Base-by-base conservation (phyloP, 1,140 invertebrate species). In the Diorhabda elongata region DNA sequence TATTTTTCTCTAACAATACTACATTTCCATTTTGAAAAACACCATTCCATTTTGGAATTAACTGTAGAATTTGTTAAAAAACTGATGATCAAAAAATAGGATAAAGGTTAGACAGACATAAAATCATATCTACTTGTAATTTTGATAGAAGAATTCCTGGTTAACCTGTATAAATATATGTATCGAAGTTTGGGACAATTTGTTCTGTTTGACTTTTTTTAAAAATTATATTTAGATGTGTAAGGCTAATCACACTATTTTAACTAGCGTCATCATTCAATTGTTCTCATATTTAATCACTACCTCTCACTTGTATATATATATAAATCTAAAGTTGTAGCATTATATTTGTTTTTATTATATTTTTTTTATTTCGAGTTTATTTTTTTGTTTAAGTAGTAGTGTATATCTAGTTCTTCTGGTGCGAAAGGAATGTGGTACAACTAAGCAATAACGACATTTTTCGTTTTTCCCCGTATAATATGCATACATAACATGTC, bases 361-460 rank as follows among this genome's bases (percentile, higher is more conserved):
- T 41, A 43, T 42, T 43, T 61, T 58, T 47, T 56, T 58, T 65
- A 41, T 43, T 26, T 67, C 42, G 43, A 61, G 41, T 67, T 42
- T 9, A 67, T 7, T 44, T 44, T 63, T 11, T n/a, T 26, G 5
- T 60, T 61, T 71, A 60, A 67, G 64, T 72, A 63, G 61, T 67
- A 64, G 58, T 69, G 56, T 52, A 6, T 60, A 67, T 52, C 64
- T 67, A 59, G 42, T 52, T 65, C 58, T 60, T 60, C 65, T 44
- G 57, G 65, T 67, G 58, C 45, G 65, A 67, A 11, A 66, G 65
- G 63, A 72, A 67, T 72, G 70, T 77, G 76, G 76, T 78, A 74
- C 74, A 69, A 76, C 72, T 73, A 76, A 77, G 77, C 77, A 78
- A 78, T 78, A 78, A 70, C 64, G 64, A 76, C 69, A 73, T 69